phyloP scores from a whole-genome alignment of 53 echinoderm and acorn worm species.

The Echinarachnius parma region DNA sequence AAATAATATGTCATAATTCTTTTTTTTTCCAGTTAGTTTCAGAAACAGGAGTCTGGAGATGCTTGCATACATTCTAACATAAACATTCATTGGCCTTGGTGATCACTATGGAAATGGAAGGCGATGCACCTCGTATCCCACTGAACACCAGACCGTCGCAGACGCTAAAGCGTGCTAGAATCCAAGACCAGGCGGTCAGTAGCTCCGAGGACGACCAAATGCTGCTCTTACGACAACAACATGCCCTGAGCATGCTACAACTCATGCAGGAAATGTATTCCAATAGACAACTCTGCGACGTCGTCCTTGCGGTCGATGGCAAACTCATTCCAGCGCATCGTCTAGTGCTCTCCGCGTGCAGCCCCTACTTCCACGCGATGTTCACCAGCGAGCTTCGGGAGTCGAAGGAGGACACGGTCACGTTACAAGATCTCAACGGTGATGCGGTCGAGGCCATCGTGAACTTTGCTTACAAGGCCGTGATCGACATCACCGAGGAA shows the following conservation, averaged over 20 bases:
- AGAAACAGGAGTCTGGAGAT: too few relatives aligned
- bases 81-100: too few relatives aligned
- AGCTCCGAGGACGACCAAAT: constrained; percentile 81
- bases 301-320: constrained; percentile 69
- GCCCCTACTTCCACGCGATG: constrained; percentile 98
- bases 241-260: constrained; percentile 68
- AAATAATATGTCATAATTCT: too few relatives aligned
- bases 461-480: constrained; percentile 84
- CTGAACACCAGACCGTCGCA: not conserved
- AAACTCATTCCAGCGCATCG: constrained; percentile 75
- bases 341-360: constrained; percentile 84
- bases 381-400: constrained; percentile 89
- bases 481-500: constrained; percentile 62
- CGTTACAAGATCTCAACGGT: constrained; percentile 62
- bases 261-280: constrained; percentile 66
- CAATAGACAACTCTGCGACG: constrained; percentile 73
- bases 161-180: constrained; percentile 39
- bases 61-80: too few relatives aligned
- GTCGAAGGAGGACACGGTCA: constrained; percentile 65
- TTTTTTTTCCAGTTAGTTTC: too few relatives aligned
- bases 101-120: constrained; percentile 23
- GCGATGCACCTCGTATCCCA: constrained; percentile 1
- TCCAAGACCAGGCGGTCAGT: constrained; percentile 78
- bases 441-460: constrained; percentile 73
- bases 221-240: constrained; percentile 70